Evolutionary conservation across 1,140 invertebrate genomes (phyloP).

Genomic region (Schlechtendalia chinensis): DNA sequence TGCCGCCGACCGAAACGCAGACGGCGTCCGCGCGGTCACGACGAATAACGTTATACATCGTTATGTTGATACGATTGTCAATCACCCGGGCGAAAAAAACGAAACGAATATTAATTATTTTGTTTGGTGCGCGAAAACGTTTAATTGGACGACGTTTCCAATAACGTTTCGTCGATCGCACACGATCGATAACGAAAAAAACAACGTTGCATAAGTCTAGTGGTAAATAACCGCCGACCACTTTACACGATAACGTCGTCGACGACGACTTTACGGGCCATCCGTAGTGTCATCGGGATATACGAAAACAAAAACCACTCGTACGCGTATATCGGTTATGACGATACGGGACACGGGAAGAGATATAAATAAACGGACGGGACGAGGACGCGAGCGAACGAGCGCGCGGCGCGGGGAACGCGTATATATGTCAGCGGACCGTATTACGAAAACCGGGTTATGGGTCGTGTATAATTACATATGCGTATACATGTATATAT

Average conservation of each 20-base stretch:
- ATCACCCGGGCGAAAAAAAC: no score
- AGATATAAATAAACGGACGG: slow-evolving; percentile 44
- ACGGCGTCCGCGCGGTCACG: no score
- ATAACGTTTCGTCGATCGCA: no score
- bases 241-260: background rate
- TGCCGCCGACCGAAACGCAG: no score
- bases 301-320: background rate
- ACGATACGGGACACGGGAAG: background rate
- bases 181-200: no score
- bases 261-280: slow-evolving; percentile 26
- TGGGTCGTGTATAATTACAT: background rate
- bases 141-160: no score
- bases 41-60: no score
- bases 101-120: no score
- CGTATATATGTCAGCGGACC: slow-evolving; percentile 47
- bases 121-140: no score
- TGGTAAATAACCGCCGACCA: background rate
- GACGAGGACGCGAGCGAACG: background rate
- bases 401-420: slow-evolving; percentile 15
- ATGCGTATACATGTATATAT: slow-evolving; percentile 4
- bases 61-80: no score
- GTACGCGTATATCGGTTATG: slow-evolving; percentile 32
- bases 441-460: slow-evolving; percentile 35
- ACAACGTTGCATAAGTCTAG: no score
- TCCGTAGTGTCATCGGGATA: no score